Percentiles rank a stretch among this genome's conserved stretches.
Evolutionary conservation across 2,113 vertebrate genomes (phyloP).

Genomic region (Heterotis niloticus): DNA sequence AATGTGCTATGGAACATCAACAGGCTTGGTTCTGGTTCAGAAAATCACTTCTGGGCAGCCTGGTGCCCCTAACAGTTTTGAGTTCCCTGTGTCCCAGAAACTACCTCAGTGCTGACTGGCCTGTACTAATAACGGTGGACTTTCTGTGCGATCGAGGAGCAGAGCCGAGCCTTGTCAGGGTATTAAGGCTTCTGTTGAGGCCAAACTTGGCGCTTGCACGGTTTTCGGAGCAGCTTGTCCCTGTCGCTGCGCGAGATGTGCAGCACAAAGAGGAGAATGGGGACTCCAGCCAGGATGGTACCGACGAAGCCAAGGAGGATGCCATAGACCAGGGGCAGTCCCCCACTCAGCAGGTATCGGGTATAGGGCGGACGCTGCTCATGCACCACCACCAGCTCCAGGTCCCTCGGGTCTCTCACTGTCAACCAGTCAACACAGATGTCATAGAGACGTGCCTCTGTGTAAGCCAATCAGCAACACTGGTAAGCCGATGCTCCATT

Average conservation of each 20-base stretch:
- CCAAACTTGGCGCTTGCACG: not conserved
- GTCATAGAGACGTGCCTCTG: not conserved
- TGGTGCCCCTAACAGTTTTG: no score
- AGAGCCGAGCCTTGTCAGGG: not conserved
- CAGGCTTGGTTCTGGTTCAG: no score
- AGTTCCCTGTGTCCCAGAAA: no score
- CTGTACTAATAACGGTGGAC: no score
- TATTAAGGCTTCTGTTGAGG: not conserved
- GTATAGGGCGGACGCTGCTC: slow-evolving; percentile 47
- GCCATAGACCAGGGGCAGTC: slow-evolving; percentile 58
- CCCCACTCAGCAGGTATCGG: slow-evolving; percentile 54
- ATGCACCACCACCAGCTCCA: slow-evolving; percentile 66
- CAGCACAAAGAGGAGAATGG: slow-evolving; percentile 32
- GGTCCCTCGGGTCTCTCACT: slow-evolving; percentile 48
- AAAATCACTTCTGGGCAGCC: no score
- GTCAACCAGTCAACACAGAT: slow-evolving; percentile 12
- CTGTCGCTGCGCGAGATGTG: slow-evolving; percentile 33
- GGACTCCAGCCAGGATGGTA: slow-evolving; percentile 37
- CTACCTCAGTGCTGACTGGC: no score
- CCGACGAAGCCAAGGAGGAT: slow-evolving; percentile 65
- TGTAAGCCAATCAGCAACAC: not conserved
- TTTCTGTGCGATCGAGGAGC: no score
- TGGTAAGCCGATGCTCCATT: no score
- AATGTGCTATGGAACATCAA: no score
- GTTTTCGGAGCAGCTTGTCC: not conserved